Evolutionary conservation across 1,140 invertebrate genomes (phyloP).

Genomic region (Lordiphosa collinella): DNA sequence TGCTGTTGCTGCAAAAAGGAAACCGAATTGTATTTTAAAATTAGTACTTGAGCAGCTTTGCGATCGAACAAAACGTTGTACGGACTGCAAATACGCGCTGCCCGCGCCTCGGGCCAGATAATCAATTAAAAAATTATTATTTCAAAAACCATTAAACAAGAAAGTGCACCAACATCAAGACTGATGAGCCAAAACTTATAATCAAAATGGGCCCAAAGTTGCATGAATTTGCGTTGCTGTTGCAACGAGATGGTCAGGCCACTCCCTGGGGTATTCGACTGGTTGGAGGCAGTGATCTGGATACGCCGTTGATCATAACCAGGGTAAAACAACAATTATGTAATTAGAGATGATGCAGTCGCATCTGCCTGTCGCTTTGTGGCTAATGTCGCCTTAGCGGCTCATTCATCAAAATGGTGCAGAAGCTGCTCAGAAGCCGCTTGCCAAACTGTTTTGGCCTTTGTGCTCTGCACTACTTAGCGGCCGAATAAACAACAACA

Average conservation of each 20-base stretch:
- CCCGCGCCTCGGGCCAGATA: conserved; percentile 56
- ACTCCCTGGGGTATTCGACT: conserved; percentile 95
- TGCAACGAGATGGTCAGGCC: conserved; percentile 87
- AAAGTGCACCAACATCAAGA: conserved; percentile 11
- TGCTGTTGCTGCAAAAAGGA: conserved; percentile 49
- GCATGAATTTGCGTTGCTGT: conserved; percentile 86
- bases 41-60: conserved; percentile 80
- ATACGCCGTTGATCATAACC: conserved; percentile 93
- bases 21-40: conserved; percentile 77
- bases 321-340: conserved; percentile 83
- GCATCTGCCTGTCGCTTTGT: conserved; percentile 34
- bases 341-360: conserved; percentile 42
- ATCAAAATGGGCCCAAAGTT: conserved; percentile 82
- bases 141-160: conserved; percentile 6
- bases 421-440: conserved; percentile 4
- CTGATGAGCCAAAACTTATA: conserved; percentile 4
- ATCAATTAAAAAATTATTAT: conserved; percentile 24
- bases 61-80: conserved; percentile 75
- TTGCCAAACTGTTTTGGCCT: conserved; percentile 58
- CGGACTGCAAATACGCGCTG: conserved; percentile 55
- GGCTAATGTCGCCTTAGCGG: conserved; percentile 30
- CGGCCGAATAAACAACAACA: conserved; percentile 53
- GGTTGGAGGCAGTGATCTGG: conserved; percentile 93
- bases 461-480: conserved; percentile 49
- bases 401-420: conserved; percentile 54